A percentile compares a stretch with the other conserved stretches of the same genome.
phyloP scores from a whole-genome alignment of 2,113 vertebrate genomes.

The Gasterosteus aculeatus region DNA sequence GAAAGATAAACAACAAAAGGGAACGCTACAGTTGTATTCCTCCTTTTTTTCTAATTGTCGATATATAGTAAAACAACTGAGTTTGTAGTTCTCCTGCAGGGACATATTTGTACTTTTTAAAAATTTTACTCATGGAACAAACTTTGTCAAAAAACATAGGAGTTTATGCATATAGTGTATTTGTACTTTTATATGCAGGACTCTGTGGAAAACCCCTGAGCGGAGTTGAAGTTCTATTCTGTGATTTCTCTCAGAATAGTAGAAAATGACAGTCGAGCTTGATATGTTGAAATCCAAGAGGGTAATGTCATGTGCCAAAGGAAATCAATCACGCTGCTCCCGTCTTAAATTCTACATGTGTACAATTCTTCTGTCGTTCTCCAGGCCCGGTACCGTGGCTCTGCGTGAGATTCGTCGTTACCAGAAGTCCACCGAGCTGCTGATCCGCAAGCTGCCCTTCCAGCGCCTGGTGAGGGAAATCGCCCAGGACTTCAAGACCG shows the following conservation, averaged over 20 bases:
- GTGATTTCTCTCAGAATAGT: not conserved
- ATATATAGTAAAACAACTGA: not conserved
- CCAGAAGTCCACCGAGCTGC: constrained; percentile 87
- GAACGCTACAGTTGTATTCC: not conserved
- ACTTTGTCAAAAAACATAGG: not conserved
- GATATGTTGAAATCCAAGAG: not conserved
- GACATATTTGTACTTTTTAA: not conserved
- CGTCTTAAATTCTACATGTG: not conserved
- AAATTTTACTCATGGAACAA: not conserved
- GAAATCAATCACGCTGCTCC: not conserved
- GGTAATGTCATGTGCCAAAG: not conserved
- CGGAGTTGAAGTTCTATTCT: not conserved
- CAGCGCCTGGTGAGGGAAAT: constrained; percentile 85
- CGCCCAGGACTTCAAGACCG: constrained; percentile 85
- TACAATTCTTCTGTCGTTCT: not conserved
- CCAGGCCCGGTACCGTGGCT: constrained; percentile 79
- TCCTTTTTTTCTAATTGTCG: not conserved
- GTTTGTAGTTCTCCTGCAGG: not conserved
- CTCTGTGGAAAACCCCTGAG: not conserved
- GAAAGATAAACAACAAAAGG: not conserved
- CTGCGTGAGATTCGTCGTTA: constrained; percentile 87
- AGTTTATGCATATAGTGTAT: not conserved
- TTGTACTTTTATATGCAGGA: not conserved
- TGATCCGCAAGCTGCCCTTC: constrained; percentile 85
- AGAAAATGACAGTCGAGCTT: not conserved